Percentiles rank a stretch among this genome's conserved stretches.
phyloP scores from a whole-genome alignment of 2,113 vertebrate species.

The Cromileptes altivelis region DNA sequence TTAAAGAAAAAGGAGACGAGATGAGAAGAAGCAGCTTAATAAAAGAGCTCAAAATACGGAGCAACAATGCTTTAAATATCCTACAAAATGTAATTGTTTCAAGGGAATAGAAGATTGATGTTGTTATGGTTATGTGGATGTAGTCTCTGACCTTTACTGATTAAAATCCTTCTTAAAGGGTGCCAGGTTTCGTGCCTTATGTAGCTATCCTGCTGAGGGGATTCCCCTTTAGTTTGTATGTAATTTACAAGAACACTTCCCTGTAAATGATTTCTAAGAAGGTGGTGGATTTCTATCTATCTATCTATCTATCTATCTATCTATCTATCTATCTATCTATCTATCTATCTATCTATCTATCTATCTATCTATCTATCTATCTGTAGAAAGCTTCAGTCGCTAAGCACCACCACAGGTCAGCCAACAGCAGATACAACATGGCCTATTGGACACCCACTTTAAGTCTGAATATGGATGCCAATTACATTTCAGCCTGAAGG shows the following conservation, averaged over 20 bases:
- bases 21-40: neutral
- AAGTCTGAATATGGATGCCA: neutral
- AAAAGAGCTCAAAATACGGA: neutral
- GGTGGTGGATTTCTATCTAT: neutral
- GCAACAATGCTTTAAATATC: neutral
- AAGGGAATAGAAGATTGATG: neutral
- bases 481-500: conserved; percentile 10
- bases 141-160: neutral
- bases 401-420: neutral
- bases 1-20: too few relatives aligned
- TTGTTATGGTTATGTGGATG: neutral
- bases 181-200: too few relatives aligned
- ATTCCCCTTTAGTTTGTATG: neutral
- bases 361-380: neutral
- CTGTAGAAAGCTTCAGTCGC: neutral
- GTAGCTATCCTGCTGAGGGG: neutral
- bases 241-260: neutral
- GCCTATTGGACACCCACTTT: neutral
- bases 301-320: neutral
- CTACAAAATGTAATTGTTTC: neutral
- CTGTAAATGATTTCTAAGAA: neutral
- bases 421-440: neutral
- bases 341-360: neutral
- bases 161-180: too few relatives aligned
- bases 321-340: neutral